Base-by-base conservation (phyloP, 2,888 invertebrate genomes). In the Saturnia pavonia region DNA sequence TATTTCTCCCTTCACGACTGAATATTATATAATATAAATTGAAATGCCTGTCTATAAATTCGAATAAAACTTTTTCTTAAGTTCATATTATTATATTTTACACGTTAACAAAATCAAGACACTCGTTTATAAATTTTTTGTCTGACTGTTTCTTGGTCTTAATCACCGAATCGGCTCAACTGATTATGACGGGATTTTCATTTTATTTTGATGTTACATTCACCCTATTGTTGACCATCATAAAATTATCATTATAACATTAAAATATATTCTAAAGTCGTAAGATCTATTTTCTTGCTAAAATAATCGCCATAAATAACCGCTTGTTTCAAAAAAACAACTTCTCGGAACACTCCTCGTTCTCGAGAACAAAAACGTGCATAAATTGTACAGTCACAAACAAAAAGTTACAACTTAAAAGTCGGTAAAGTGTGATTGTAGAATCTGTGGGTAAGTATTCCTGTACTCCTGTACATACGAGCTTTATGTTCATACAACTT, bases 361-460 rank as follows among this genome's bases (percentile, higher is more conserved):
- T 74, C 71, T 60, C 77, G 73, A 75, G 75, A 80, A 81, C 79
- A 80, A 77, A 74, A 81, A 81, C 79, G 70, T 67, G 66, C 70
- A 85, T 86, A 86, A 87, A 86, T 86, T 86, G 82, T 82, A 78
- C 75, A 80, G 87, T 87, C 83, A 83, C 85, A 81, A 85, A 82
- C 85, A 85, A 86, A 70, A 82, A 88, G 83, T 86, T 85, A 80
- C 85, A 85, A 82, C 80, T 86, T 85, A 80, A 86, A 85, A 82
- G 81, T 80, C 80, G 76, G 81, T 77, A 84, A 85, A 86, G 80
- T 84, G 81, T 80, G 83, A 85, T 85, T 85, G 84, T 83, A 76
- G 82, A 78, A 82, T 83, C 83, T 85, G 85, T 76, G 81, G 82
- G 73, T 79, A 80, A 85, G 82, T 75, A 82, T 79, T 19, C 57